Conservation (phyloP, 2,113 vertebrate species). For the Ginglymostoma cirratum region DNA sequence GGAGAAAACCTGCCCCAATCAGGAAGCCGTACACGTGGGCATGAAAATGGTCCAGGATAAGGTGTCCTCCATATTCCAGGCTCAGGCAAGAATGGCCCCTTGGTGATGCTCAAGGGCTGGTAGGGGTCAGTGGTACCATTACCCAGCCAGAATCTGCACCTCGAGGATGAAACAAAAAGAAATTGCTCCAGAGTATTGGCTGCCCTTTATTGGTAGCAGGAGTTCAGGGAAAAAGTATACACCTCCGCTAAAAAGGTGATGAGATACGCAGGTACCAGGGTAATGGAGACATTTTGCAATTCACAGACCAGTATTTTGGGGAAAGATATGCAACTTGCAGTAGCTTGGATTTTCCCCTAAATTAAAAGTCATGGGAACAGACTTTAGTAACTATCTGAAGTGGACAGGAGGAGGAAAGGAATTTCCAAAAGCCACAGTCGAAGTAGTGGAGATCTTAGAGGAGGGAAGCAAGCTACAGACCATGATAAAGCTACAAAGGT, state of each 20-base stretch:
- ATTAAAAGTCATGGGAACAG: neutral
- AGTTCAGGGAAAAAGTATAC: neutral
- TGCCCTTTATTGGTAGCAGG: neutral
- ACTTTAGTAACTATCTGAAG: neutral
- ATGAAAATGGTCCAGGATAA: neutral
- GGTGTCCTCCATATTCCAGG: neutral
- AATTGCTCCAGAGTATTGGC: neutral
- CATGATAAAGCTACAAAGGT: neutral
- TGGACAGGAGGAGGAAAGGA: neutral
- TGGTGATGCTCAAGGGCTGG: neutral
- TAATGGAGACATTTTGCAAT: neutral
- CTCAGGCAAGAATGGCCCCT: neutral
- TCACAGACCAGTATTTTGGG: neutral
- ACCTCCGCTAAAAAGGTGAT: neutral
- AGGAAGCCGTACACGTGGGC: neutral
- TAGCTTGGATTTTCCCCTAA: neutral
- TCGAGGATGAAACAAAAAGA: neutral
- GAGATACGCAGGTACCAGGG: neutral
- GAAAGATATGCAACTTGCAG: neutral
- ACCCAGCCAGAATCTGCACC: neutral
- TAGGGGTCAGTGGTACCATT: neutral
- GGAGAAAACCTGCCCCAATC: neutral
- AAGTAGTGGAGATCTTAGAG: neutral
- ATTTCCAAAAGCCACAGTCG: neutral
- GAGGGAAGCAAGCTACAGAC: neutral